phyloP scores from a whole-genome alignment of 2,888 invertebrate genomes.

The Heterodera filipjevi region DNA sequence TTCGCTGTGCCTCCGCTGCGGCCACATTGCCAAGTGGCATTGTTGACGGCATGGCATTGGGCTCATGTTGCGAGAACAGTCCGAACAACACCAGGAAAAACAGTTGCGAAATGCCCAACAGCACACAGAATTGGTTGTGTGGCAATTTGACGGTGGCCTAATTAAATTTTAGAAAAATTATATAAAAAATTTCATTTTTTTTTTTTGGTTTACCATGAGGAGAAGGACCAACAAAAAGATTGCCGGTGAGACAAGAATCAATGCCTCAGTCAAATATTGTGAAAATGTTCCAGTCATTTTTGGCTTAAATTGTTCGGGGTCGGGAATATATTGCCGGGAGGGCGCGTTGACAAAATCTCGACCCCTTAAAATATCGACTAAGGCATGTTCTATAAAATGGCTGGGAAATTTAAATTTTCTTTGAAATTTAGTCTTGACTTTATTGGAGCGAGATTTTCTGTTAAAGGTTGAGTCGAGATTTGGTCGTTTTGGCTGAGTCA shows the following conservation, averaged over 20 bases:
- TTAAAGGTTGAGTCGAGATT: no score
- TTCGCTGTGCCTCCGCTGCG: conserved; percentile 27
- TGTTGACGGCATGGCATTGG: conserved; percentile 48
- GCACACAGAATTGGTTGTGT: conserved; percentile 55
- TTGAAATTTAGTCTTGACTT: no score
- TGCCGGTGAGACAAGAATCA: conserved; percentile 27
- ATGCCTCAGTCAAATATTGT: conserved; percentile 24
- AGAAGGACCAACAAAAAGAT: conserved; percentile 27
- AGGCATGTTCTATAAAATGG: no score
- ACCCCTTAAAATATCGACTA: no score
- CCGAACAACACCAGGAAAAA: conserved; percentile 57
- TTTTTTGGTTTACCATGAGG: conserved; percentile 9
- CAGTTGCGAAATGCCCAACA: conserved; percentile 46
- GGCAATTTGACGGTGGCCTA: conserved; percentile 36
- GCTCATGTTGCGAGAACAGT: conserved; percentile 53
- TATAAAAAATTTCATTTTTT: background rate
- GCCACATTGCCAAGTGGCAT: conserved; percentile 19
- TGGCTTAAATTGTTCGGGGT: background rate
- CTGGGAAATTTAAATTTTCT: no score
- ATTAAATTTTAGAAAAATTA: background rate
- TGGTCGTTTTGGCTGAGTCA: no score
- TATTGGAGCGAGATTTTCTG: no score
- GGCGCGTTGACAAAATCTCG: no score
- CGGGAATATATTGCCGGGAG: no score
- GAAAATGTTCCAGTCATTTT: conserved; percentile 21